Conservation (phyloP, 1,140 invertebrate species). For the Saccostrea glomerata region DNA sequence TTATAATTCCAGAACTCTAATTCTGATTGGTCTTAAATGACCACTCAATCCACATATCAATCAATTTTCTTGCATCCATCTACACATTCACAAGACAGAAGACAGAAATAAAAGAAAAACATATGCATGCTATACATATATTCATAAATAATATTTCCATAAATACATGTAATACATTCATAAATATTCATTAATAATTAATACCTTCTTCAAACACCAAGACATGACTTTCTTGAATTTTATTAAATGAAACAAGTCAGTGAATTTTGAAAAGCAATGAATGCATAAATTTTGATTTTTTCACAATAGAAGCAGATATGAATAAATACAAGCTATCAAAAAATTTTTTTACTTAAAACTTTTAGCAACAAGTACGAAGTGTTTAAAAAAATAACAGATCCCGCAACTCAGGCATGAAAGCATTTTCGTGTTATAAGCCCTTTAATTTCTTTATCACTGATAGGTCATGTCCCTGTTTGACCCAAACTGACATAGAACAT, state of each 20-base stretch:
- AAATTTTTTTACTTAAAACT: background rate
- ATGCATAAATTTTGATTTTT: too few relatives aligned
- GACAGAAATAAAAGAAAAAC: conserved; percentile 35
- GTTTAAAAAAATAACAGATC: background rate
- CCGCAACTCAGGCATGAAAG: background rate
- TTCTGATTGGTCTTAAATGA: background rate
- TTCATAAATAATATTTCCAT: background rate
- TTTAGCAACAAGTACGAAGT: background rate
- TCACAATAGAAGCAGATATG: too few relatives aligned
- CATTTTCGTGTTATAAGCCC: background rate
- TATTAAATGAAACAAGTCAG: background rate
- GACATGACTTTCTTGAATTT: background rate
- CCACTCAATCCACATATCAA: background rate
- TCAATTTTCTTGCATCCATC: background rate
- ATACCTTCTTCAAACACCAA: background rate
- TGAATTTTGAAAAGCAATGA: too few relatives aligned
- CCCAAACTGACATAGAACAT: conserved; percentile 21
- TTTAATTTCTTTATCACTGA: background rate
- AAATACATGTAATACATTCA: conserved; percentile 20
- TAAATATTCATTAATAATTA: conserved; percentile 6
- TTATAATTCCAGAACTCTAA: too few relatives aligned
- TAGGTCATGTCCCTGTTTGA: background rate
- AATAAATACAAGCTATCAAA: too few relatives aligned
- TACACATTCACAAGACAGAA: conserved; percentile 9
- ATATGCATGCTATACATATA: conserved; percentile 31